Conservation (phyloP, 2,113 vertebrate genomes). For the Nanorana parkeri region DNA sequence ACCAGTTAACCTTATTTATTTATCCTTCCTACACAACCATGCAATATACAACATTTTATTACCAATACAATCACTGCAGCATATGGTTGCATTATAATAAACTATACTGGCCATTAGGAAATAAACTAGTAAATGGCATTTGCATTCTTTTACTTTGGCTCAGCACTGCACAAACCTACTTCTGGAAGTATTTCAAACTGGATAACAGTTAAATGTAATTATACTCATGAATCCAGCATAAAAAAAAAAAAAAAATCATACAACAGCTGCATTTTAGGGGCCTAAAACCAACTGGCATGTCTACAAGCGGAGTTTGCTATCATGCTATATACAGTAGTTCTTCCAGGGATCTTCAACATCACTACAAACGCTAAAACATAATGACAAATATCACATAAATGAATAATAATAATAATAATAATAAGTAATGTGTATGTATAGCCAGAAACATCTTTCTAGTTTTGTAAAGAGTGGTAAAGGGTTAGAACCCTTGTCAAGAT, state of each 20-base stretch:
- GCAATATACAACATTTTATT: conserved; percentile 7
- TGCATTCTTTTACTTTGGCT: neutral
- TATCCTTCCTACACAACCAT: conserved; percentile 5
- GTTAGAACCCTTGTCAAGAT: neutral
- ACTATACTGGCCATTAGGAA: neutral
- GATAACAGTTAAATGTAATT: conserved; percentile 30
- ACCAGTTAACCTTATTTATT: no score
- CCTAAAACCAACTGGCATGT: conserved; percentile 28
- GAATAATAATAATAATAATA: no score
- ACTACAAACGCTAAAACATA: conserved; percentile 37
- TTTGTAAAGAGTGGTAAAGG: neutral
- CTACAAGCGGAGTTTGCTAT: neutral
- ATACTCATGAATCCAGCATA: conserved; percentile 23
- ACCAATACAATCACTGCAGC: neutral
- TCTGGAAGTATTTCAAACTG: conserved; percentile 24
- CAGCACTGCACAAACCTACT: neutral
- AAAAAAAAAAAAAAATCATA: neutral
- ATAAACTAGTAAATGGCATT: neutral
- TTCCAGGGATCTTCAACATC: neutral
- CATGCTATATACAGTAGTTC: conserved; percentile 14
- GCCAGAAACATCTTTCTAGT: no score
- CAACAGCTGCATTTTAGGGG: conserved; percentile 28
- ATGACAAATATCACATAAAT: neutral
- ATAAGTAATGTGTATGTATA: no score
- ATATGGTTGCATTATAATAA: conserved; percentile 1